Conservation (phyloP, 2,113 vertebrate genomes). For the Heterocephalus glaber region DNA sequence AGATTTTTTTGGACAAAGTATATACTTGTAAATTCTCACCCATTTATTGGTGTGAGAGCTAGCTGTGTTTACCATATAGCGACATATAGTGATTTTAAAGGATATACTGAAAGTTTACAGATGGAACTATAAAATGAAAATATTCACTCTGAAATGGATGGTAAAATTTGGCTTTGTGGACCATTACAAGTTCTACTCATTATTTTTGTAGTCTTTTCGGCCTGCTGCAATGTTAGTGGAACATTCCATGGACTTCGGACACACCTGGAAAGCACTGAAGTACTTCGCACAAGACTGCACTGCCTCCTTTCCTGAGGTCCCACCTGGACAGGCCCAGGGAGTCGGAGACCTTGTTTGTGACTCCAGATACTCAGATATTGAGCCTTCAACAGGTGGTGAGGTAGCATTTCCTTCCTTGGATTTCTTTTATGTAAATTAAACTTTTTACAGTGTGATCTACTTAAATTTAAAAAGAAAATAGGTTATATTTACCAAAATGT, state of each 20-base stretch:
- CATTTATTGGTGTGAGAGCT: neutral
- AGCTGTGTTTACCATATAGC: neutral
- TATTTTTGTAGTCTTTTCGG: slow-evolving; percentile 89
- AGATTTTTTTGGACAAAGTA: neutral
- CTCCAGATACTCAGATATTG: slow-evolving; percentile 90
- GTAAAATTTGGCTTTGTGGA: neutral
- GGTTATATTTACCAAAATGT: neutral
- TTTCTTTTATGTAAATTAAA: slow-evolving; percentile 51
- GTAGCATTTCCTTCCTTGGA: slow-evolving; percentile 80
- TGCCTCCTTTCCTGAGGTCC: slow-evolving; percentile 88
- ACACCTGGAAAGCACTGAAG: slow-evolving; percentile 89
- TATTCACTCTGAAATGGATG: neutral
- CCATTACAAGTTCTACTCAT: slow-evolving; percentile 30
- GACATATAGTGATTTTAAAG: neutral
- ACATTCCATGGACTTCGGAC: slow-evolving; percentile 90
- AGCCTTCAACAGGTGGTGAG: slow-evolving; percentile 92
- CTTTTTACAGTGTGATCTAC: neutral
- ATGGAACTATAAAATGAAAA: neutral
- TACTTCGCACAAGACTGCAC: slow-evolving; percentile 93
- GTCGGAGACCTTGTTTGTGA: slow-evolving; percentile 91
- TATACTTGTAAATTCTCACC: neutral
- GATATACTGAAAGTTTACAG: neutral
- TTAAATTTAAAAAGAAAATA: neutral
- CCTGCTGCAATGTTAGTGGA: slow-evolving; percentile 95
- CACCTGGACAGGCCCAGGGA: slow-evolving; percentile 82